Percentiles rank a stretch among this genome's conserved stretches.
Evolutionary conservation across 2,888 invertebrate genomes (phyloP).

Genomic region (Drosophila tripunctata): DNA sequence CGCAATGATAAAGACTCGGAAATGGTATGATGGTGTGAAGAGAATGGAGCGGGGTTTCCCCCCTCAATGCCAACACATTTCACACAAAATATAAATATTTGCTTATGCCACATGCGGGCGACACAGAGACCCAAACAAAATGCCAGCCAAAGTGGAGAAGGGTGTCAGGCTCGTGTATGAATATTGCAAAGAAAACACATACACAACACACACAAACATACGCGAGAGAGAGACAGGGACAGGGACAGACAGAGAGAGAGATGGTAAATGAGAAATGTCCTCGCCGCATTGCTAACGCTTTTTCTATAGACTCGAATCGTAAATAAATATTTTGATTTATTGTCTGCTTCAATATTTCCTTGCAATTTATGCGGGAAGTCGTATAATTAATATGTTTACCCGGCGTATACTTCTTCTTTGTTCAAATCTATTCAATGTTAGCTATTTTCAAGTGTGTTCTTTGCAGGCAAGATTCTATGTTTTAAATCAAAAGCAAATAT

Average conservation of each 20-base stretch:
- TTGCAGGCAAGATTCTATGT: neutral
- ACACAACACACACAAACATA: neutral
- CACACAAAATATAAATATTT: slow-evolving; percentile 72
- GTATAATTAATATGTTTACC: slow-evolving; percentile 70
- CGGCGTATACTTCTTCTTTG: slow-evolving; percentile 12
- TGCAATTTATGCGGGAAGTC: slow-evolving; percentile 47
- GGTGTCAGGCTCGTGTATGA: slow-evolving; percentile 44
- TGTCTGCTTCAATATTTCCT: slow-evolving; percentile 47
- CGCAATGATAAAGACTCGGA: slow-evolving; percentile 18
- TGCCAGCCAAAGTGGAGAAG: slow-evolving; percentile 3
- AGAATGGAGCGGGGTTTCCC: slow-evolving; percentile 15
- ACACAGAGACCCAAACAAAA: slow-evolving; percentile 46
- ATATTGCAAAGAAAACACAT: slow-evolving; percentile 43
- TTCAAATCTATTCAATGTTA: slow-evolving; percentile 5
- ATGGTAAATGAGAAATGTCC: slow-evolving; percentile 5
- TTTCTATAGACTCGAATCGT: slow-evolving; percentile 58
- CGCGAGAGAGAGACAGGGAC: neutral
- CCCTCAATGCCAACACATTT: slow-evolving; percentile 53
- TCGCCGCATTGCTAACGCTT: slow-evolving; percentile 38
- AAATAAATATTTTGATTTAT: slow-evolving; percentile 74
- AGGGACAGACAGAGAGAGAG: neutral
- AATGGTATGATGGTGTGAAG: too few relatives aligned
- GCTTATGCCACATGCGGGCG: slow-evolving; percentile 67
- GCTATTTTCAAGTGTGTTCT: neutral
- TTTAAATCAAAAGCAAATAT: too few relatives aligned